Conservation (phyloP, 1,140 invertebrate genomes). For the Ephestia elutella region DNA sequence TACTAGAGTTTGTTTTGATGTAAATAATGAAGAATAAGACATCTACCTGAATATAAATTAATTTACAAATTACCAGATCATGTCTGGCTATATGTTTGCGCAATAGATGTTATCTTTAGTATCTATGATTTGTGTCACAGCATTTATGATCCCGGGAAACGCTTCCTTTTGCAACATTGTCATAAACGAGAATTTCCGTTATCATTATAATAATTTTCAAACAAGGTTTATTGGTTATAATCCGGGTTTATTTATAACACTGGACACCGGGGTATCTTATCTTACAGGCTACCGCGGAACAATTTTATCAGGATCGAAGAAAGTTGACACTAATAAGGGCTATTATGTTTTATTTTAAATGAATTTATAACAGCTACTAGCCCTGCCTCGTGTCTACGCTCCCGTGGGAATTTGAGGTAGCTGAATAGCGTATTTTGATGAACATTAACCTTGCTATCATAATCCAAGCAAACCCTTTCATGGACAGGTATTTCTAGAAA, state of each 20-base stretch:
- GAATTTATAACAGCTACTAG: not conserved
- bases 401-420: too few species aligned
- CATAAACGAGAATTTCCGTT: constrained; percentile 43
- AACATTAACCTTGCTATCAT: too few species aligned
- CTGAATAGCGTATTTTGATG: too few species aligned
- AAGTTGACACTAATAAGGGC: constrained; percentile 1
- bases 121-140: not conserved
- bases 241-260: constrained; percentile 45
- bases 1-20: too few species aligned
- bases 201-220: constrained; percentile 29
- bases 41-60: too few species aligned
- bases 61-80: too few species aligned
- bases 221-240: constrained; percentile 43
- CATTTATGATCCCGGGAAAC: not conserved
- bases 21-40: too few species aligned
- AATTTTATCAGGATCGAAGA: constrained; percentile 17
- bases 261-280: constrained; percentile 35
- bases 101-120: constrained; percentile 5
- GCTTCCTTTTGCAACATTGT: constrained; percentile 28
- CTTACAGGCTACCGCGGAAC: constrained; percentile 33
- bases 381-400: too few species aligned
- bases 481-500: too few species aligned
- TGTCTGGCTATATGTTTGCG: too few species aligned
- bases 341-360: not conserved
- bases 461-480: too few species aligned